Base-by-base conservation (phyloP, 2,113 vertebrate species). In the Anser cygnoides region DNA sequence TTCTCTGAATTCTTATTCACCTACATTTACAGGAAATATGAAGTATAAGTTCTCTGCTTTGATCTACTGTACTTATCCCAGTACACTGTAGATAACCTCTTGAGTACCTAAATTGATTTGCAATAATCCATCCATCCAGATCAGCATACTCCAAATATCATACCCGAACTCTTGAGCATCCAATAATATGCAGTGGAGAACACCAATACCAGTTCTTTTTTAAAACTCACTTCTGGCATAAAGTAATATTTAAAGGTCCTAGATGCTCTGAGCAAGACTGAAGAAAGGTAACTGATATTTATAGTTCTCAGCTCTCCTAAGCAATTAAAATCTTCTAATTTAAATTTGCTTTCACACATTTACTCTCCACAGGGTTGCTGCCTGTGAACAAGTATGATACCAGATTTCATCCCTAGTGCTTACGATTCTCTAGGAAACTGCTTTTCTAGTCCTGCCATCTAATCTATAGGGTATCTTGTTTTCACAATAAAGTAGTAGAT, bases 361-460 rank as follows among this genome's bases (percentile, higher is more conserved):
- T 16, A 50, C 6, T 74, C 73, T 71, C 73, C 23, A 29, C 1
- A 55, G 16, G 57, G 25, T 10, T 74, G 28, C 33, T 89, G 43
- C 54, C 52, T 78, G 25, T 2, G 4, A 87, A 84, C 31, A 79
- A 88, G 10, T 20, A 70, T 50, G 66, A 75, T 4, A 57, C n/a
- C 0, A 0, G 35, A 80, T 55, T 74, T 84, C 46, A 28, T 63
- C 29, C 43, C 2, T 7, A 78, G 20, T 13, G 13, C 20, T 68
- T n/a, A 41, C 4, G 67, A 74, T 17, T 79, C 37, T 93, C 13
- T 6, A 35, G 35, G 33, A 85, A 76, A 31, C 46, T 70, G 20
- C 11, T 82, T 46, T 67, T 89, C 61, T 44, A 71, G 37, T 16
- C 71, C 39, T 63, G 43, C 63, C 5, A 57, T 59, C 49, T 31